phyloP scores from a whole-genome alignment of 2,797 vertebrate genomes.

The Notolepis coatsorum region DNA sequence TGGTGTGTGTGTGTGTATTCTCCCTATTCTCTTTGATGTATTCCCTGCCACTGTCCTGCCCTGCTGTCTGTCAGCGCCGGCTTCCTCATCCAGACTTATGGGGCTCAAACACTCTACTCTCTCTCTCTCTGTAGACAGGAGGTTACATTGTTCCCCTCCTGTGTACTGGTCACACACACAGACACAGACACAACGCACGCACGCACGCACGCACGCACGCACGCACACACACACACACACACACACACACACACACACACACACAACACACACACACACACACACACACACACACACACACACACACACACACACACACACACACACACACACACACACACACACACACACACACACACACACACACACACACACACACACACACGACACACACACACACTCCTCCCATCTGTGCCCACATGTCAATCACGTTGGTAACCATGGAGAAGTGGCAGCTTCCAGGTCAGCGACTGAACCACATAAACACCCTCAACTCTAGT shows the following conservation, averaged over 20 bases:
- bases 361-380: conserved; percentile 5
- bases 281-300: background rate
- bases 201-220: background rate
- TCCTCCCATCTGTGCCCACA: conserved; percentile 6
- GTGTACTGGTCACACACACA: conserved; percentile 35
- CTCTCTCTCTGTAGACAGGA: no score
- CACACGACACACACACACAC: background rate
- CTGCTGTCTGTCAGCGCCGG: no score
- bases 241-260: background rate
- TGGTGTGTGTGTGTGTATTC: conserved; percentile 9
- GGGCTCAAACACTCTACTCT: no score
- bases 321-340: conserved; percentile 8
- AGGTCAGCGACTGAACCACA: conserved; percentile 30
- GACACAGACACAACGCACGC: conserved; percentile 18
- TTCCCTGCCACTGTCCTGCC: no score
- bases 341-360: conserved; percentile 19
- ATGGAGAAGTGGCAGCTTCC: conserved; percentile 31
- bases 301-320: conserved; percentile 1
- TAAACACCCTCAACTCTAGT: conserved; percentile 17
- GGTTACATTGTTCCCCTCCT: background rate
- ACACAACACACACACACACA: background rate
- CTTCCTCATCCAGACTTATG: no score
- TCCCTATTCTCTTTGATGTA: conserved; percentile 19
- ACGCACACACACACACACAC: conserved; percentile 4
- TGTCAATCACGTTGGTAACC: conserved; percentile 39